Evolutionary conservation across 2,797 vertebrate genomes (phyloP).

Genomic region (Notolabrus celidotus): DNA sequence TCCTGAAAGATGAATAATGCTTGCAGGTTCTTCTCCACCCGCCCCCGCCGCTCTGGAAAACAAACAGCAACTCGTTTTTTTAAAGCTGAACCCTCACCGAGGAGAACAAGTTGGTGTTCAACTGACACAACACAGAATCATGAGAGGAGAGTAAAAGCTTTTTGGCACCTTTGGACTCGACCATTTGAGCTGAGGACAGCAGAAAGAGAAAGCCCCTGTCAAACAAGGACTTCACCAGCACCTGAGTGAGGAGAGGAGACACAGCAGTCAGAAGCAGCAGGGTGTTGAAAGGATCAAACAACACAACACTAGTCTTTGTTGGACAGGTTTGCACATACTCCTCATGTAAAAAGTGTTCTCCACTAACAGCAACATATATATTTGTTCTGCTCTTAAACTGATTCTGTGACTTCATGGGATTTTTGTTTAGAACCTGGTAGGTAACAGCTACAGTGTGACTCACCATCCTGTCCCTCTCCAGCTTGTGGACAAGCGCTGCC

Average conservation of each 20-base stretch:
- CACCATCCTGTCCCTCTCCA: constrained; percentile 96
- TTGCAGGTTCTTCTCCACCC: constrained; percentile 86
- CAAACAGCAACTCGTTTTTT: constrained; percentile 42
- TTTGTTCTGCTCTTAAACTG: too few relatives aligned
- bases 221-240: constrained; percentile 93
- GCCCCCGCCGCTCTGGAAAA: constrained; percentile 81
- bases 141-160: constrained; percentile 25
- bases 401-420: not conserved
- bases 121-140: constrained; percentile 36
- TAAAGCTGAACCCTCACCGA: constrained; percentile 27
- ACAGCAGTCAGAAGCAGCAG: constrained; percentile 34
- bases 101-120: constrained; percentile 53
- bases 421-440: constrained; percentile 12
- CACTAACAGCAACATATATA: too few relatives aligned
- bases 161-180: constrained; percentile 89
- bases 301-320: constrained; percentile 4
- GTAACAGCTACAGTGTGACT: constrained; percentile 67
- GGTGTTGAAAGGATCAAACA: not conserved
- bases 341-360: not conserved
- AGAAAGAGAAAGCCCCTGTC: constrained; percentile 96
- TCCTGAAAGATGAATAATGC: constrained; percentile 97
- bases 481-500: constrained; percentile 90
- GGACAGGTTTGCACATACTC: not conserved
- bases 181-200: constrained; percentile 92
- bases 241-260: constrained; percentile 79